These are phyloP conservation scores for Notothenia coriiceps DNA, from an alignment of 2,113 vertebrate species.

Conservation along the genomic window DNA sequence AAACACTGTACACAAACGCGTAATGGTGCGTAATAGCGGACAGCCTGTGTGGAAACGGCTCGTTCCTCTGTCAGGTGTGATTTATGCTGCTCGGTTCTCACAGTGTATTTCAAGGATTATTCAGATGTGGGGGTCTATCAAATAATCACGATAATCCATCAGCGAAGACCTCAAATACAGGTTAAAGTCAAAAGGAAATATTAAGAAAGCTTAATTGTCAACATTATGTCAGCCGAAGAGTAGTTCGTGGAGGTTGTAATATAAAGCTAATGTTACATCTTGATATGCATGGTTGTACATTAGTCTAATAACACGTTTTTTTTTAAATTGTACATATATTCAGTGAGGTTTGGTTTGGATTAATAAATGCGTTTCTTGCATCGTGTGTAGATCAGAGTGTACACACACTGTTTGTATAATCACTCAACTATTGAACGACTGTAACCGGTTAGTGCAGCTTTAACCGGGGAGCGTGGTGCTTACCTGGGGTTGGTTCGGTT, in stretches of 20 bases:
- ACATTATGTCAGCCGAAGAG: background rate
- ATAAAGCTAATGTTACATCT: background rate
- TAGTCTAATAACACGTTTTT: fast-evolving
- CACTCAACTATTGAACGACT: background rate
- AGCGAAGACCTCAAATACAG: background rate
- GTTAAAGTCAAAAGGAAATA: background rate
- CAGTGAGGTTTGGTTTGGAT: background rate
- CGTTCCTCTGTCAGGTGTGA: conserved; percentile 3
- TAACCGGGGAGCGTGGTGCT: conserved; percentile 48
- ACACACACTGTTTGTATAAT: background rate
- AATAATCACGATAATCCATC: conserved; percentile 20
- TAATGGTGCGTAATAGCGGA: conserved; percentile 39
- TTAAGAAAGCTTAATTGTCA: background rate
- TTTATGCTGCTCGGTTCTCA: conserved; percentile 11
- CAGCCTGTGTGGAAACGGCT: background rate
- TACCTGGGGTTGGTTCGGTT: conserved; percentile 96
- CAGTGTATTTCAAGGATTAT: conserved; percentile 7
- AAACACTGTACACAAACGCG: conserved; percentile 22
- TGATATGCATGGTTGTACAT: background rate
- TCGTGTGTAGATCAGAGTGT: background rate
- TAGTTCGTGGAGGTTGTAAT: background rate
- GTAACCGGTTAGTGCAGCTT: background rate
- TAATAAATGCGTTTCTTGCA: background rate
- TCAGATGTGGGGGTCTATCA: conserved; percentile 18
- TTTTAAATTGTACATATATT: background rate